A percentile compares a stretch with the other conserved stretches of the same genome.
Evolutionary conservation across 2,797 vertebrate genomes (phyloP).

Genomic region (Zenarchopterus dispar): DNA sequence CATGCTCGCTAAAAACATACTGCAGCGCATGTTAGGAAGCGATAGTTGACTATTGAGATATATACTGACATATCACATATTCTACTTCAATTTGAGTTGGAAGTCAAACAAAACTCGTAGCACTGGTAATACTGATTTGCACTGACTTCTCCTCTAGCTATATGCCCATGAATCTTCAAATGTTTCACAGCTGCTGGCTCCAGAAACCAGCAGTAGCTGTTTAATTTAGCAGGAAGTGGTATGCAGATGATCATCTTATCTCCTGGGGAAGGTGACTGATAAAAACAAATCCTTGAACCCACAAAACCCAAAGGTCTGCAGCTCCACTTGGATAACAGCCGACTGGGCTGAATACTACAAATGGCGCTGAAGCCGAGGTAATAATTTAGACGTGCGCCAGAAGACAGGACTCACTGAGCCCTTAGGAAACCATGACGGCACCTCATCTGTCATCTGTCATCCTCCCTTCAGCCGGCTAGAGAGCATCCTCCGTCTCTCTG

Average conservation of each 20-base stretch:
- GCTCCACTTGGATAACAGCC: constrained; percentile 41
- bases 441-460: constrained; percentile 81
- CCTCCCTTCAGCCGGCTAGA: constrained; percentile 71
- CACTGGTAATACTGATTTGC: background rate
- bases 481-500: constrained; percentile 74
- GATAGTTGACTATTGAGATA: constrained; percentile 16
- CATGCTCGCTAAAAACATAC: constrained; percentile 4
- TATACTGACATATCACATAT: constrained; percentile 17
- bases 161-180: background rate
- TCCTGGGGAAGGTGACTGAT: constrained; percentile 28
- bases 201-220: constrained; percentile 4
- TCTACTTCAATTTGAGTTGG: constrained; percentile 9
- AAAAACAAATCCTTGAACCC: constrained; percentile 32
- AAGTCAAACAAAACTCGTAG: constrained; percentile 28
- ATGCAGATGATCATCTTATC: constrained; percentile 29
- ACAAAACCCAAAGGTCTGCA: constrained; percentile 43
- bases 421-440: constrained; percentile 78
- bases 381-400: constrained; percentile 81
- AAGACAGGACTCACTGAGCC: constrained; percentile 79
- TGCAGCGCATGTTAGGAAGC: constrained; percentile 6
- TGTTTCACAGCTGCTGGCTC: background rate
- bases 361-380: constrained; percentile 64
- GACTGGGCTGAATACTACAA: constrained; percentile 44
- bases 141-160: background rate
- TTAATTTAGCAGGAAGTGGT: constrained; percentile 4